These are phyloP conservation scores for Dascillus cervinus DNA, from an alignment of 2,888 invertebrate genomes.

Conservation along the genomic window DNA sequence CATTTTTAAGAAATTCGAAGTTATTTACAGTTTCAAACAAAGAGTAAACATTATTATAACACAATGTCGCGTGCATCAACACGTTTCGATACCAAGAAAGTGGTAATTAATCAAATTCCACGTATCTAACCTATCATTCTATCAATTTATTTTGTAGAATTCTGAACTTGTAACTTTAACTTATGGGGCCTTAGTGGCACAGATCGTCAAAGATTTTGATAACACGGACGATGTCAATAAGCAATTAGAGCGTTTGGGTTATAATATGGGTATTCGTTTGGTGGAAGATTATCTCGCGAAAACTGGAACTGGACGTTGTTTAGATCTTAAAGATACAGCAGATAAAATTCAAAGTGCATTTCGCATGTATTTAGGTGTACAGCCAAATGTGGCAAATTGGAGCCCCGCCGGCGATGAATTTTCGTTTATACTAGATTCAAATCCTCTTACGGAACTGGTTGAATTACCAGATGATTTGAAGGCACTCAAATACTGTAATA, in stretches of 20 bases:
- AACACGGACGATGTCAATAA: constrained; percentile 97
- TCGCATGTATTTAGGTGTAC: constrained; percentile 82
- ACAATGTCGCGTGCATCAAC: constrained; percentile 64
- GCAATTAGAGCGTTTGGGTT: constrained; percentile 90
- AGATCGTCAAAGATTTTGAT: constrained; percentile 94
- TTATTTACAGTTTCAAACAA: no score
- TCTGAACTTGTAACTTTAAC: constrained; percentile 95
- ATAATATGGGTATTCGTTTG: constrained; percentile 95
- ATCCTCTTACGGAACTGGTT: constrained; percentile 95
- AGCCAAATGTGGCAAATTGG: constrained; percentile 92
- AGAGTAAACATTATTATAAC: neutral
- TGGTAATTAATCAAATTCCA: constrained; percentile 47
- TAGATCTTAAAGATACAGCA: constrained; percentile 94
- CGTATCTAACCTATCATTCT: constrained; percentile 4
- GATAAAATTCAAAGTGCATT: constrained; percentile 85
- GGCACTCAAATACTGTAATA: constrained; percentile 82
- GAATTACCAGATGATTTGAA: constrained; percentile 83
- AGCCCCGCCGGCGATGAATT: constrained; percentile 93
- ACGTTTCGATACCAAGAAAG: constrained; percentile 69
- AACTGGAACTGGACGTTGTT: constrained; percentile 80
- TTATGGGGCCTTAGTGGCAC: constrained; percentile 95
- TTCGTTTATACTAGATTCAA: constrained; percentile 88
- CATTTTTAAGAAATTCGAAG: no score
- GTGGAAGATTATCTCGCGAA: constrained; percentile 97
- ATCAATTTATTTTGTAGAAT: constrained; percentile 57